A percentile compares a stretch with the other conserved stretches of the same genome.
Conservation (phyloP, 2,113 vertebrate genomes). For the Hippolais icterina region DNA sequence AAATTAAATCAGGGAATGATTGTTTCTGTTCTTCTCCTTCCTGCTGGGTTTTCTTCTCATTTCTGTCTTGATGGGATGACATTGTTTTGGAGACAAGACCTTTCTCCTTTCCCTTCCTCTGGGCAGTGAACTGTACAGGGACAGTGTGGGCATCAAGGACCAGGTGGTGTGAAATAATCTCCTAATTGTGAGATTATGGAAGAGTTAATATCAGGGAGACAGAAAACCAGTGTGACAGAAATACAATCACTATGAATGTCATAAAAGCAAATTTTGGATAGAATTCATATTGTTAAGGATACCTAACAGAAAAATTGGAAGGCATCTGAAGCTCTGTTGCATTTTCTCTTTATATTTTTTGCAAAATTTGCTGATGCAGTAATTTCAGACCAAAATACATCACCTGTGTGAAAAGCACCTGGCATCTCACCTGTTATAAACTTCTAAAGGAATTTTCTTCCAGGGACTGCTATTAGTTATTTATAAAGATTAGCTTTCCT, state of each 20-base stretch:
- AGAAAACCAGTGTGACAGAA: neutral
- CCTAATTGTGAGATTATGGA: neutral
- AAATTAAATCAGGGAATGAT: neutral
- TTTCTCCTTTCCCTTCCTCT: neutral
- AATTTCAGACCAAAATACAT: neutral
- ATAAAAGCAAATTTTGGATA: neutral
- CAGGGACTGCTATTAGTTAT: neutral
- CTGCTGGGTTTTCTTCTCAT: neutral
- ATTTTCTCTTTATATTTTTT: neutral
- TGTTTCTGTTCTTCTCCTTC: neutral
- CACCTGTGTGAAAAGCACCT: neutral
- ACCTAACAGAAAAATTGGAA: neutral
- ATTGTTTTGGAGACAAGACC: neutral
- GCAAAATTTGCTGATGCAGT: neutral
- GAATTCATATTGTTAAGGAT: neutral
- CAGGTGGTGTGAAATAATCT: neutral
- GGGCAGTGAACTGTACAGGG: neutral
- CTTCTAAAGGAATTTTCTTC: neutral
- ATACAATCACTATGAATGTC: neutral
- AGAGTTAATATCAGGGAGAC: neutral
- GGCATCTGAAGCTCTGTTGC: neutral
- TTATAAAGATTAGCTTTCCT: neutral
- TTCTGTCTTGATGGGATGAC: neutral
- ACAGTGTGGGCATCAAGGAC: neutral
- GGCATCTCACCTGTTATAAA: neutral